A percentile compares a stretch with the other conserved stretches of the same genome.
These are phyloP conservation scores for Gobiocypris rarus DNA, from an alignment of 2,113 vertebrate genomes.

Conservation along the genomic window DNA sequence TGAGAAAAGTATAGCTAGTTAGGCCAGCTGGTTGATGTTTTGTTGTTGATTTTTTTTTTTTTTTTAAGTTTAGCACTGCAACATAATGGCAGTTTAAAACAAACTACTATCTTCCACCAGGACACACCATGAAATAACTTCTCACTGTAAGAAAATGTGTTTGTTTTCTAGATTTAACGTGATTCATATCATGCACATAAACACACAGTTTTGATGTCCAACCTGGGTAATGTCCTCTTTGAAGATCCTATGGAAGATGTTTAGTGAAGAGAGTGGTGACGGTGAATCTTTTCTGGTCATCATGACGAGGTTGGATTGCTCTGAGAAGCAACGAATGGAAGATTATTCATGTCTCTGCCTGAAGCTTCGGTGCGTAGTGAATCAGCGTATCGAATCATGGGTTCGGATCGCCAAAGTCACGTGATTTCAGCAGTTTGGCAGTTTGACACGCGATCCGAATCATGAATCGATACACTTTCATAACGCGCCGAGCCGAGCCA, in stretches of 20 bases:
- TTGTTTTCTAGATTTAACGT: background rate
- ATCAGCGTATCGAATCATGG: too few relatives aligned
- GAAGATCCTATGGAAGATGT: constrained; percentile 81
- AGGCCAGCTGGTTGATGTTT: background rate
- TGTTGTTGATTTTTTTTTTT: background rate
- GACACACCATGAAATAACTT: background rate
- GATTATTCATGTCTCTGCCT: background rate
- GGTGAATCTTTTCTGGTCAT: constrained; percentile 76
- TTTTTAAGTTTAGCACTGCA: background rate
- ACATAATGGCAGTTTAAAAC: background rate
- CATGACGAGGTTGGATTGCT: constrained; percentile 86
- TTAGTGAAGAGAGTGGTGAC: constrained; percentile 68
- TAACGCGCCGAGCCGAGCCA: too few relatives aligned
- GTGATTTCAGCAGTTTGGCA: too few relatives aligned
- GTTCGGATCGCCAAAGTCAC: too few relatives aligned
- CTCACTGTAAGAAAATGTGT: background rate
- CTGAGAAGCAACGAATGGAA: constrained; percentile 64
- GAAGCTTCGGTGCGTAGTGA: too few relatives aligned
- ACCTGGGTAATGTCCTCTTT: constrained; percentile 84
- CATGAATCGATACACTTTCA: too few relatives aligned
- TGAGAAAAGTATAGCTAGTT: background rate
- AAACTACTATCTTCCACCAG: background rate
- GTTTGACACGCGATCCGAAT: too few relatives aligned
- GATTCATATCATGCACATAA: constrained; percentile 19
- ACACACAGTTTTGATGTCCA: background rate